Evolutionary conservation across 1,140 invertebrate genomes (phyloP).

Genomic region (Saccostrea glomerata): DNA sequence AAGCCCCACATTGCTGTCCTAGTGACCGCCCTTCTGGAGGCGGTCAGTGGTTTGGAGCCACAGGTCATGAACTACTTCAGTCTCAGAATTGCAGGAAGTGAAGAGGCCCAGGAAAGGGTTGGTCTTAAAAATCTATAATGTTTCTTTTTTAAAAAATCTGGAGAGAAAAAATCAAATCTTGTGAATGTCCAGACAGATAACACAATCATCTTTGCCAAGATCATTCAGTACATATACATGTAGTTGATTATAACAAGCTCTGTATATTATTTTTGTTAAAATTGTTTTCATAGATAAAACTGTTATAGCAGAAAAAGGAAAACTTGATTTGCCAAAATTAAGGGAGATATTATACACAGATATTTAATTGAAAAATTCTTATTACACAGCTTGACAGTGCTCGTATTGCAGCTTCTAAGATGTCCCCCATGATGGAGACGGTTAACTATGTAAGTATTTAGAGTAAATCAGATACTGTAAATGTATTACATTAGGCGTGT

Average conservation of each 20-base stretch:
- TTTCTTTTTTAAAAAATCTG: too few relatives aligned
- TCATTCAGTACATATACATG: too few relatives aligned
- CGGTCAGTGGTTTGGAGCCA: slow-evolving; percentile 91
- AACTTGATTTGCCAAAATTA: too few relatives aligned
- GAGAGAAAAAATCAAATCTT: too few relatives aligned
- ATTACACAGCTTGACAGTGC: slow-evolving; percentile 84
- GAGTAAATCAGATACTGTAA: not conserved
- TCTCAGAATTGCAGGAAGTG: slow-evolving; percentile 84
- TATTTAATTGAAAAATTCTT: not conserved
- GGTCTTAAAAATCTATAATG: not conserved
- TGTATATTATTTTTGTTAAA: too few relatives aligned
- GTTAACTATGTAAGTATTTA: slow-evolving; percentile 85
- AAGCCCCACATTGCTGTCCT: slow-evolving; percentile 89
- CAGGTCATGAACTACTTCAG: slow-evolving; percentile 89
- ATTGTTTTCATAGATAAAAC: too few relatives aligned
- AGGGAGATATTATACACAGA: not conserved
- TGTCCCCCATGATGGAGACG: slow-evolving; percentile 92
- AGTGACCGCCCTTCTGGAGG: slow-evolving; percentile 90
- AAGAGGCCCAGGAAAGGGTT: slow-evolving; percentile 81
- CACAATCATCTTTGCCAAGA: too few relatives aligned
- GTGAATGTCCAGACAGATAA: too few relatives aligned
- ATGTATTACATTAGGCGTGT: too few relatives aligned
- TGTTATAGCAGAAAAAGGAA: too few relatives aligned
- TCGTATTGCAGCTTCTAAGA: slow-evolving; percentile 87
- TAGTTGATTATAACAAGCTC: too few relatives aligned